Evolutionary conservation across 2,888 invertebrate genomes (phyloP).

Genomic region (Xylocampa areola): DNA sequence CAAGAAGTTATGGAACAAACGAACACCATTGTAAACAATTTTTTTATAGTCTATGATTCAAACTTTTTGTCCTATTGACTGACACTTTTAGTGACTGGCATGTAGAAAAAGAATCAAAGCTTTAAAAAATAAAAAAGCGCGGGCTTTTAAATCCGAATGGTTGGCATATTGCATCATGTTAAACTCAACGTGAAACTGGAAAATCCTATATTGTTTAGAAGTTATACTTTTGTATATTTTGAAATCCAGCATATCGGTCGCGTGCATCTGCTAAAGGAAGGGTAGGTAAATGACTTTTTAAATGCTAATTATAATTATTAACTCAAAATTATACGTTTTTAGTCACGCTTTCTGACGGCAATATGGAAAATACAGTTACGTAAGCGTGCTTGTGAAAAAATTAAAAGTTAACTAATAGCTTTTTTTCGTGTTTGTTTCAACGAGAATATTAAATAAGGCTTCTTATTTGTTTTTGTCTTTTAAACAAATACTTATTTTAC

Average conservation of each 20-base stretch:
- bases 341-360: conserved; percentile 11
- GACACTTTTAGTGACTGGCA: not conserved
- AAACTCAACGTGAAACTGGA: conserved; percentile 35
- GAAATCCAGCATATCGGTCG: conserved; percentile 39
- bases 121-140: conserved; percentile 16
- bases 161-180: conserved; percentile 14
- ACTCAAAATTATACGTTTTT: conserved; percentile 4
- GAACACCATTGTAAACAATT: too few species aligned
- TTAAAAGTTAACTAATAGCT: conserved; percentile 10
- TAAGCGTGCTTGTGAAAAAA: not conserved
- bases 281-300: conserved; percentile 26
- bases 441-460: not conserved
- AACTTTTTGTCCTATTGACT: too few species aligned
- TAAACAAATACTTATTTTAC: too few species aligned
- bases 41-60: too few species aligned
- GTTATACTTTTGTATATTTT: too few species aligned
- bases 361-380: conserved; percentile 9
- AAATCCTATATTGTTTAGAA: conserved; percentile 36
- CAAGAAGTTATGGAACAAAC: too few species aligned
- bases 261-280: conserved; percentile 40
- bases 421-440: not conserved
- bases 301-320: conserved; percentile 18
- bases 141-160: conserved; percentile 24
- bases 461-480: not conserved
- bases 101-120: conserved; percentile 18